Percentiles rank a stretch among this genome's conserved stretches.
Evolutionary conservation across 2,888 invertebrate species (phyloP).

Genomic region (Mylabris sibirica): DNA sequence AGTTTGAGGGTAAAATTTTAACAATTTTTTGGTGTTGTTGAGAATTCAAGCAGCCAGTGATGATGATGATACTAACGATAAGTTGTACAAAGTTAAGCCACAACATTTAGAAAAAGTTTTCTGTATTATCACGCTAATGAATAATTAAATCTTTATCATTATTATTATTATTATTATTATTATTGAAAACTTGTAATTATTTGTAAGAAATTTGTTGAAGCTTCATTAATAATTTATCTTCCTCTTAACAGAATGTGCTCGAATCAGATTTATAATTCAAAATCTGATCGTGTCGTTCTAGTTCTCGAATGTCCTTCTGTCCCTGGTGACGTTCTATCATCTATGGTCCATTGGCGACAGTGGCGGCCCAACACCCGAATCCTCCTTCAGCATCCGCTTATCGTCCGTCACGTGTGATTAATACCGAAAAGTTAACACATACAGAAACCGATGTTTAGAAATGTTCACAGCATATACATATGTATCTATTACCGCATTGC

Average conservation of each 20-base stretch:
- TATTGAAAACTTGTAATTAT: not conserved
- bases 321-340: conserved; percentile 30
- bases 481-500: not conserved
- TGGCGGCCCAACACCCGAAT: conserved; percentile 15
- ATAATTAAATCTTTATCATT: not conserved
- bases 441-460: not conserved
- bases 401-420: conserved; percentile 27
- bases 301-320: not conserved
- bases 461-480: not conserved
- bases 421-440: conserved; percentile 19
- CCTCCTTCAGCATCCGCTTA: conserved; percentile 31
- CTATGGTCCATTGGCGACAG: conserved; percentile 17
- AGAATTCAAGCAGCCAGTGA: conserved; percentile 25
- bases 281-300: not conserved
- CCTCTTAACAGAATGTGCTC: not conserved
- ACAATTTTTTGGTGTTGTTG: conserved; percentile 28
- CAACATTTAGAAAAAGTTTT: too few relatives aligned
- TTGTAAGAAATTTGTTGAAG: not conserved
- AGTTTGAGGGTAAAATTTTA: conserved; percentile 24
- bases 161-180: not conserved
- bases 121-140: not conserved
- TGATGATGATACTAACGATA: too few relatives aligned
- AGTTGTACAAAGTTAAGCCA: conserved; percentile 9
- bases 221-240: not conserved
- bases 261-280: not conserved